phyloP scores from a whole-genome alignment of 2,797 vertebrate species.

The Alfaro cultratus region DNA sequence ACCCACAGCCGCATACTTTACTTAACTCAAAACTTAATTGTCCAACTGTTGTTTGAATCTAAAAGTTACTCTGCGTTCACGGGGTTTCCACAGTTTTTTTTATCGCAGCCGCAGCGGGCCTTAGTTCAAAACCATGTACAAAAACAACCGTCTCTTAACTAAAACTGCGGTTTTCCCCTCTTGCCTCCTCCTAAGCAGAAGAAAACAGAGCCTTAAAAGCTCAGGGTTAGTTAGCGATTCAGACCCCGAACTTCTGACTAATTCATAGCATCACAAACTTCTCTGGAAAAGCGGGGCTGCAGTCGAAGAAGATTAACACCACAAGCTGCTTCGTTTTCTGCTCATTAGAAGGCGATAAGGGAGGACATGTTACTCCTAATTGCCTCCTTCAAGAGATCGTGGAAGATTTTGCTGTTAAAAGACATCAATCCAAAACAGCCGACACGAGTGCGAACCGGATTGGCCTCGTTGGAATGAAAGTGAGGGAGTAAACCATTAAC shows the following conservation, averaged over 20 bases:
- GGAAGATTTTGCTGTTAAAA: conserved; percentile 18
- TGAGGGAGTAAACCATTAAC: conserved; percentile 16
- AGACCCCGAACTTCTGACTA: not conserved
- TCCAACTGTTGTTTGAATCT: conserved; percentile 36
- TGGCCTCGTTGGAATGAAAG: not conserved
- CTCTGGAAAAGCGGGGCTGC: not conserved
- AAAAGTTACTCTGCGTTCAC: conserved; percentile 17
- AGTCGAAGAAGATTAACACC: conserved; percentile 9
- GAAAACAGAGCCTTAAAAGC: not conserved
- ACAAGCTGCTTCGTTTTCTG: conserved; percentile 4
- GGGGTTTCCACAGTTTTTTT: not conserved
- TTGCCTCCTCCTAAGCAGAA: not conserved
- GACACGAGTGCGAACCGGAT: conserved; percentile 5
- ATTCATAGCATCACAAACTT: not conserved
- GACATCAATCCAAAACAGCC: conserved; percentile 3
- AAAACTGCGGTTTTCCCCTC: not conserved
- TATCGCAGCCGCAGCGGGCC: not conserved
- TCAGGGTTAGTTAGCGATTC: not conserved
- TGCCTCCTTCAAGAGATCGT: conserved; percentile 7
- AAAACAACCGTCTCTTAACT: not conserved
- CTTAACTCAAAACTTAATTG: conserved; percentile 37
- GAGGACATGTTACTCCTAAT: conserved; percentile 4
- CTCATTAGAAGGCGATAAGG: conserved; percentile 21
- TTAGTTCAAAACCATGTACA: not conserved
- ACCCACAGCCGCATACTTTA: conserved; percentile 33